Conservation (phyloP, 2,113 vertebrate genomes). For the Octodon degus region DNA sequence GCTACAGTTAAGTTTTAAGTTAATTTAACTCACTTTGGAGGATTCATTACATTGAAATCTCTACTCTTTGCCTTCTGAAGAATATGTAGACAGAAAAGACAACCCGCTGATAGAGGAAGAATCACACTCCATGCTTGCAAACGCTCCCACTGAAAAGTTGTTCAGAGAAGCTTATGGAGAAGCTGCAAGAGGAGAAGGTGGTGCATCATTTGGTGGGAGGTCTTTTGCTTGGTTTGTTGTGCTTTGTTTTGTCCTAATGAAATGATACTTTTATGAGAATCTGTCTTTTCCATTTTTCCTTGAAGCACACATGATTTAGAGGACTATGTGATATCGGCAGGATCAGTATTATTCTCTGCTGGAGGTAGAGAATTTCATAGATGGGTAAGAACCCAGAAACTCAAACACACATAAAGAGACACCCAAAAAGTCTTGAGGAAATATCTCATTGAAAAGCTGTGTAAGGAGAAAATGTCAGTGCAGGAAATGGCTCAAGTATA, state of each 20-base stretch:
- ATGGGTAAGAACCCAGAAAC: conserved; percentile 15
- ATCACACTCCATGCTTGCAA: neutral
- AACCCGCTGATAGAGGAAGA: neutral
- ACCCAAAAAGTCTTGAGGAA: neutral
- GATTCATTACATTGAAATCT: conserved; percentile 25
- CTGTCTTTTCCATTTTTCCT: neutral
- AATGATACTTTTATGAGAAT: conserved; percentile 63
- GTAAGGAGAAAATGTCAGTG: neutral
- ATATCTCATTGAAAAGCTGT: neutral
- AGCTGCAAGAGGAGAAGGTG: neutral
- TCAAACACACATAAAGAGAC: neutral
- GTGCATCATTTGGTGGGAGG: neutral
- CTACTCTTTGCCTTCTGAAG: neutral
- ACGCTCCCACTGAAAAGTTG: neutral
- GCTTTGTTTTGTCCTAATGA: conserved; percentile 57
- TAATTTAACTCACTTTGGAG: conserved; percentile 42
- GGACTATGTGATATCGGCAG: neutral
- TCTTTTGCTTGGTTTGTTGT: conserved; percentile 50
- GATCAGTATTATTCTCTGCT: neutral
- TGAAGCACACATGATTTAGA: neutral
- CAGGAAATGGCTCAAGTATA: neutral
- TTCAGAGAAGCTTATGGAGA: neutral
- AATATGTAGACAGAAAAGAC: conserved; percentile 42
- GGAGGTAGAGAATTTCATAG: neutral
- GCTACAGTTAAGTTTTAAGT: neutral